Evolutionary conservation across 2,888 invertebrate species (phyloP), one percentile per base, ranked within the genome.

Genomic region (Scrobipalpa atriplicella): DNA sequence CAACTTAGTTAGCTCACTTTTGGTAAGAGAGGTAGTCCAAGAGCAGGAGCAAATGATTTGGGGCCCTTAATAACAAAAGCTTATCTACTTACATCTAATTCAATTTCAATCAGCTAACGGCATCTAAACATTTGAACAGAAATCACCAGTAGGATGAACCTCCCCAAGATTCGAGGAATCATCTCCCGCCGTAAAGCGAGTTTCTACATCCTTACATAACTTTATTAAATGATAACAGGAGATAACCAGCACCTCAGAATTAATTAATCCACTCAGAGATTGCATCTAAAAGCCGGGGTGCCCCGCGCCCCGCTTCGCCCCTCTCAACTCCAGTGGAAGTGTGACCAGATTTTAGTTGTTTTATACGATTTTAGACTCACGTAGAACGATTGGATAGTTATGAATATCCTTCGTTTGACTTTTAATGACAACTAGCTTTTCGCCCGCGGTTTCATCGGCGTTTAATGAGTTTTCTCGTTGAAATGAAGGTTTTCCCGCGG

Each of bases 261-360:
- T 92, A 92, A 92, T 92, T 92, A 92, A 92, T 92, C 92, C 89
- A 92, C 90, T 92, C 87, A 90, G 90, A 91, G 92, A 92, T 92
- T 93, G 92, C 92, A 92, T 92, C 92, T 92, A 89, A 87, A 83
- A 83, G 83, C 85, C 80, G 58, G 58, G 54, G 38, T 29, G 58
- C 58, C 58, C 58, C 58, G 16, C 58, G 58, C 81, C 82, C 81
- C 79, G 74, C 84, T 78, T 82, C 76, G 78, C 81, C 84, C 78
- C 73, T 16, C 29, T 47, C 41, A 11, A 13, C 47, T 47, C n/a
- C 47, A 47, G n/a, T 16, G 16, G 47, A 2, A 47, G 47, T 47
- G 47, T 47, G 47, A 16, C 47, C 47, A 47, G 47, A 47, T 47
- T 47, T 47, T 47, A 3, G 47, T 5, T 5, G 16, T 16, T 47